Evolutionary conservation across 2,113 vertebrate genomes (phyloP), one percentile per base, ranked within the genome.

Genomic region (Tretioscincus oriximinensis): DNA sequence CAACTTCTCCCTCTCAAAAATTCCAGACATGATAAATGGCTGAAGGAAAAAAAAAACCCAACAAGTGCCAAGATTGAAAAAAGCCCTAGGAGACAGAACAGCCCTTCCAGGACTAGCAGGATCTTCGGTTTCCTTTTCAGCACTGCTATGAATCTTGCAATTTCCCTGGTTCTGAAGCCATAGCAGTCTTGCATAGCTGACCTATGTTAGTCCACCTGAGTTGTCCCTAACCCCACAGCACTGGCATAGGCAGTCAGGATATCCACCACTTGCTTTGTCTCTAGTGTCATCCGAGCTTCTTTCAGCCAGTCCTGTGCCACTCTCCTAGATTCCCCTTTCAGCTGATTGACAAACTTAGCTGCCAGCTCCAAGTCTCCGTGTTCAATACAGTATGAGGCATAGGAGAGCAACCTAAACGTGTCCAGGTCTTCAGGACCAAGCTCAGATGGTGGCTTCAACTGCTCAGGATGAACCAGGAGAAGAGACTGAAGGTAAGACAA

Each of bases 321-420:
- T 31, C 97, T 93, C 83, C 98, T 91, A 0, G 98, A 93, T 92
- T 99, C 98, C 2, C 98, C 98, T 68, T 92, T 94, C 72, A 99
- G 71, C 92, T 99, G 98, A 92, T 99, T 99, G 73, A 99, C 95
- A 68, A 99, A 95, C 83, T 99, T 99, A 0, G 98, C 98, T 0
- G 98, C 98, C 80, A 99, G 89, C 95, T 99, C 98, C 89, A 99
- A 94, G 24, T 99, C 98, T 1, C 98, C 98, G 0, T 94, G 98
- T 73, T 99, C 98, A 3, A 99, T 93, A 93, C 97, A 97, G 31
- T 97, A 99, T 9, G 96, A 96, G 2, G 98, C 98, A 0, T 98
- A 99, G 0, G 97, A 96, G 64, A 99, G 93, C 63, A 99, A 92
- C 67, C 95, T 98, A 92, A 99, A 99, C 0, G 98, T 96, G 89